These are phyloP conservation scores for Siniperca knerii DNA, from an alignment of 2,113 vertebrate genomes.

Conservation along the genomic window DNA sequence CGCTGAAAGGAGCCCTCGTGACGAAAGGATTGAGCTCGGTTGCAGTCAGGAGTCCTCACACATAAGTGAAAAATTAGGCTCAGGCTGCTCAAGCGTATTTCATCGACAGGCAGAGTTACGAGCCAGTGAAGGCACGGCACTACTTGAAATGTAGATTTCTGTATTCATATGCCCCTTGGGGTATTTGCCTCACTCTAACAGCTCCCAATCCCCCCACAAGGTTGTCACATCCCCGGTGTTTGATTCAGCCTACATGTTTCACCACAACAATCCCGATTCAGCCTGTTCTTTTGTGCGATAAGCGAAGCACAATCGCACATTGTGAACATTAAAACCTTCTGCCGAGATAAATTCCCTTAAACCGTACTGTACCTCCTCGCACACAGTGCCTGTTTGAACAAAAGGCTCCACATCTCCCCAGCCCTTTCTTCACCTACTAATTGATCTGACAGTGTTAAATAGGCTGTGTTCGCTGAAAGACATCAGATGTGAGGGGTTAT, in stretches of 20 bases:
- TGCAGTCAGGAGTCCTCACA: slow-evolving; percentile 24
- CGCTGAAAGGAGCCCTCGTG: slow-evolving; percentile 10
- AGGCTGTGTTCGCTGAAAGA: slow-evolving; percentile 46
- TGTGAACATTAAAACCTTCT: slow-evolving; percentile 31
- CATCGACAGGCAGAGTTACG: slow-evolving; percentile 8
- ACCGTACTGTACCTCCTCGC: slow-evolving; percentile 23
- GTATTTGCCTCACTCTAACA: slow-evolving; percentile 47
- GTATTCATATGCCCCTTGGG: slow-evolving; percentile 54
- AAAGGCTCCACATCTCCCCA: slow-evolving; percentile 37
- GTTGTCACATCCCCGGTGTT: slow-evolving; percentile 55
- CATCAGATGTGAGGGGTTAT: slow-evolving; percentile 57
- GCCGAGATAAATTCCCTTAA: slow-evolving; percentile 46
- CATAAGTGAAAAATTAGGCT: slow-evolving; percentile 50
- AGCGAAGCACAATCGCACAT: slow-evolving; percentile 31
- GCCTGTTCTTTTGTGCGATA: slow-evolving; percentile 31
- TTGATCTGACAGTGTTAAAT: slow-evolving; percentile 71
- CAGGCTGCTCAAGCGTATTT: slow-evolving; percentile 11
- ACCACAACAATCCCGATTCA: slow-evolving; percentile 38
- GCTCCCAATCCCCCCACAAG: slow-evolving; percentile 41
- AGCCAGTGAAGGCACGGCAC: slow-evolving; percentile 18
- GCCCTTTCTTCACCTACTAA: slow-evolving; percentile 70
- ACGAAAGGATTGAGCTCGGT: slow-evolving; percentile 36
- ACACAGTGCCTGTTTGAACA: slow-evolving; percentile 38
- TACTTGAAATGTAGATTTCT: slow-evolving; percentile 68
- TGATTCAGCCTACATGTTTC: slow-evolving; percentile 47